Evolutionary conservation across 2,113 vertebrate species (phyloP), one percentile per base, ranked within the genome.

Genomic region (Lontra canadensis): DNA sequence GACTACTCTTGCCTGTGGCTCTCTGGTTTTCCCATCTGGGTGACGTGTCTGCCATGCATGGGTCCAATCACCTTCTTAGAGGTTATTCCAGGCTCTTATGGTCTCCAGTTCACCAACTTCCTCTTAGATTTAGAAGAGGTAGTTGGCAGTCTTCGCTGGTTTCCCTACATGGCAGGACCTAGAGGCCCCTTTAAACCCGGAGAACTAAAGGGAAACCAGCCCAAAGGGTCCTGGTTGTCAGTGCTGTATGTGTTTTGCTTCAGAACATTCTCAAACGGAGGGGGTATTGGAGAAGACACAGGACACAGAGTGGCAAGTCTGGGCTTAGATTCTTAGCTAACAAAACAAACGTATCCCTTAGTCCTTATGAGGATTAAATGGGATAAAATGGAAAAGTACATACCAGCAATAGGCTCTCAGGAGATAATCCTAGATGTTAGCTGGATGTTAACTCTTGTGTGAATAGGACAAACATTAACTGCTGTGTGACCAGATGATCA

Each of bases 311-410:
- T n/a, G 34, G 36, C 29, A 92, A 69, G 14, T 90, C 25, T 69
- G 20, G 42, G 67, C 73, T 88, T 59, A 55, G 63, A 85, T n/a
- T 49, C 44, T 92, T 39, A 55, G 65, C 65, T 26, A 90, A 79
- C 4, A 47, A 67, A 82, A 31, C 36, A 92, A 82, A 44, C 23
- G 69, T n/a, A 42, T 42, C 36, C 49, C 26, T 78, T 42, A 63
- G 18, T 69, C 42, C 25, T 59, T 81, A 20, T 26, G 59, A 76
- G 20, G 26, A 85, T 76, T 44, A 65, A 44, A 73, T 34, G 42
- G 57, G 47, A 71, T 65, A 65, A 94, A 89, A 69, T 31, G 76
- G 34, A 78, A 65, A 59, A 44, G 17, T 25, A n/a, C 6, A 6
- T 14, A 59, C 57, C 9, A 55, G 34, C 26, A 34, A 20, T 14